Evolutionary conservation across 2,888 invertebrate species (phyloP).

Genomic region (Drosophila neotestacea): DNA sequence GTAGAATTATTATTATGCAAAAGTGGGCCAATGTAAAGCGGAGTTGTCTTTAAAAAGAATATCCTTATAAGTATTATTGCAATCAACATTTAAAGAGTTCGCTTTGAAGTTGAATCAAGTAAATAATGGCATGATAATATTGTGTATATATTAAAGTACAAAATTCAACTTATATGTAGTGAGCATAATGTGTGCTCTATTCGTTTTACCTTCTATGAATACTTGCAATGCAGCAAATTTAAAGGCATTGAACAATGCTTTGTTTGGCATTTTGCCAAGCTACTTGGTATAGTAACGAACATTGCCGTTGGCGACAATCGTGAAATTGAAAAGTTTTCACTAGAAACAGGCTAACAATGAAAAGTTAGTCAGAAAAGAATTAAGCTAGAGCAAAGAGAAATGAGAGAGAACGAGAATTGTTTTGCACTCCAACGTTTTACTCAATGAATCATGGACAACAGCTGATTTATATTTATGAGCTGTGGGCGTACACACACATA

Average conservation of each 20-base stretch:
- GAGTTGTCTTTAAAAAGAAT: slow-evolving; percentile 9
- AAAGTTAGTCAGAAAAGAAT: not conserved
- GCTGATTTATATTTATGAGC: slow-evolving; percentile 80
- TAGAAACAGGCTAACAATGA: slow-evolving; percentile 62
- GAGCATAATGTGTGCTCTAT: slow-evolving; percentile 23
- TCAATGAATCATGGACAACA: slow-evolving; percentile 81
- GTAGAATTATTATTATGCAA: slow-evolving; percentile 20
- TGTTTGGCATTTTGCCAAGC: slow-evolving; percentile 70
- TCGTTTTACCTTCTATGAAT: not conserved
- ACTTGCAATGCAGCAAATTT: slow-evolving; percentile 46
- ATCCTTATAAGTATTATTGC: slow-evolving; percentile 8
- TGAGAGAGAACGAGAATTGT: slow-evolving; percentile 17
- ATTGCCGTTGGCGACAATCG: slow-evolving; percentile 50
- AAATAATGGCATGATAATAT: not conserved
- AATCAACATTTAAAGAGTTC: slow-evolving; percentile 4
- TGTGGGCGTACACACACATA: slow-evolving; percentile 20
- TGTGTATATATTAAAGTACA: slow-evolving; percentile 6
- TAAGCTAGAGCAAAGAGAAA: not conserved
- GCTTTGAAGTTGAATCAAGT: slow-evolving; percentile 14
- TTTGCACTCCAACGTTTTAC: slow-evolving; percentile 62
- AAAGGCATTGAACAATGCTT: slow-evolving; percentile 37
- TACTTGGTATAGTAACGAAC: slow-evolving; percentile 11
- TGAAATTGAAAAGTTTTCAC: slow-evolving; percentile 71
- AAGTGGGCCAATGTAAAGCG: slow-evolving; percentile 23
- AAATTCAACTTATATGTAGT: slow-evolving; percentile 3